Base-by-base conservation (phyloP, 2,797 vertebrate genomes). In the Rhodeus uyekii region DNA sequence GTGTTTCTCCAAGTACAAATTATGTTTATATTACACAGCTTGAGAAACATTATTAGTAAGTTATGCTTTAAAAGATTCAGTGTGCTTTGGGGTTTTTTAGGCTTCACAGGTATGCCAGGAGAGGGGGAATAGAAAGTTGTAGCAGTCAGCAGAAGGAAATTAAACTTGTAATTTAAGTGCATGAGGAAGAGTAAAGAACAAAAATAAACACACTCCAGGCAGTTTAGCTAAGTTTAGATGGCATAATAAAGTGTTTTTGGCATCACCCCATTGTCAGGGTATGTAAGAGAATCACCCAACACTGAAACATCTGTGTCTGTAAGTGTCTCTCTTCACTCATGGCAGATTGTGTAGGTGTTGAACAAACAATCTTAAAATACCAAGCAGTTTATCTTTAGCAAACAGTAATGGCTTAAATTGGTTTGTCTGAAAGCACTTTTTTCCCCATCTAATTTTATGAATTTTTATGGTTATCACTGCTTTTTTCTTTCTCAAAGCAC, bases 1-100 rank as follows among this genome's bases (percentile, higher is more conserved):
- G 39, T 78, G 78, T 76, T 80, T 82, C 65, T 50, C 27, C 0
- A 10, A 58, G 76, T 72, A 71, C 79, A 79, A 83, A 78, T 58
- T 22, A 76, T 85, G 78, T 85, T 87, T 82, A 64, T 76, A 78
- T 83, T 75, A 19, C 78, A 65, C 71, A 82, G 64, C 53, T 61
- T 58, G 53, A 46, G 75, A 29, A 87, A 63, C 48, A 65, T 42
- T 64, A 55, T 78, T n/a, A 73, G 44, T 67, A 53, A 72, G 76
- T 82, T 58, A 76, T 76, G 29, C 50, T 58, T 80, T 67, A 60
- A 82, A 76, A 76, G 36, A 63, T 42, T 16, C 42, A 64, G 60
- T 80, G 29, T n/a, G 69, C 58, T 81, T 74, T 64, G 69, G 69
- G 58, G 53, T 63, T 72, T 65, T 53, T 74, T 74, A 67, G 55